These are phyloP conservation scores for Synergus itoensis DNA, from an alignment of 2,888 invertebrate genomes.

Conservation along the genomic window DNA sequence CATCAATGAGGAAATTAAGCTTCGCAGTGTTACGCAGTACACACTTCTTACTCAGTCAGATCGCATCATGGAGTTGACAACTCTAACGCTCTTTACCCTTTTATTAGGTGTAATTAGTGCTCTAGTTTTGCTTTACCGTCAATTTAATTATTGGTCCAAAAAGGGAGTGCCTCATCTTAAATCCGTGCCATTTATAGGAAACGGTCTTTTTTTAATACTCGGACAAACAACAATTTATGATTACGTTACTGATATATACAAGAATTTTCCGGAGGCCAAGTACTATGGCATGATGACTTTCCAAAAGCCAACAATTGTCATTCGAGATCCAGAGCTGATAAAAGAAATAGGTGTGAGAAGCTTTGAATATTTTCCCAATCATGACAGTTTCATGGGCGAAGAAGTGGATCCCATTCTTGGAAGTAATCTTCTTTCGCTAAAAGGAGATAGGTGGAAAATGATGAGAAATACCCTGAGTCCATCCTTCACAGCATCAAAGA, in stretches of 20 bases:
- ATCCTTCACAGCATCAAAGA: conserved; percentile 81
- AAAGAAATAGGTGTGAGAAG: conserved; percentile 63
- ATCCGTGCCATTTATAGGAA: conserved; percentile 55
- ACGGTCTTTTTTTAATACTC: conserved; percentile 49
- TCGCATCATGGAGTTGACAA: not conserved
- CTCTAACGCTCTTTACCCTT: not conserved
- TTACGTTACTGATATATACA: conserved; percentile 43
- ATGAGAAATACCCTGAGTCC: conserved; percentile 80
- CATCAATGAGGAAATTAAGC: no score
- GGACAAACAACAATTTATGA: conserved; percentile 42
- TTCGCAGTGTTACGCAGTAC: no score
- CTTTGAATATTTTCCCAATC: conserved; percentile 66
- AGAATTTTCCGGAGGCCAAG: conserved; percentile 51
- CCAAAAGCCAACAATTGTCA: conserved; percentile 58
- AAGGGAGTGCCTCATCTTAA: conserved; percentile 47
- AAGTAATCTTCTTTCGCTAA: conserved; percentile 59
- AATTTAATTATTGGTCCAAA: conserved; percentile 39
- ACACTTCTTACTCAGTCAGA: no score
- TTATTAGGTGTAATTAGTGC: conserved; percentile 27
- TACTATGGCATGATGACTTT: conserved; percentile 65
- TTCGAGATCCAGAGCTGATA: conserved; percentile 67
- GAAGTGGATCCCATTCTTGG: conserved; percentile 57
- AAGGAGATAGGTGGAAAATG: conserved; percentile 79
- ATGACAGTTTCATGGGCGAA: conserved; percentile 54
- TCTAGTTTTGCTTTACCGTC: conserved; percentile 15